Conservation (phyloP, 2,888 invertebrate genomes). For the Herminia tarsipennalis region DNA sequence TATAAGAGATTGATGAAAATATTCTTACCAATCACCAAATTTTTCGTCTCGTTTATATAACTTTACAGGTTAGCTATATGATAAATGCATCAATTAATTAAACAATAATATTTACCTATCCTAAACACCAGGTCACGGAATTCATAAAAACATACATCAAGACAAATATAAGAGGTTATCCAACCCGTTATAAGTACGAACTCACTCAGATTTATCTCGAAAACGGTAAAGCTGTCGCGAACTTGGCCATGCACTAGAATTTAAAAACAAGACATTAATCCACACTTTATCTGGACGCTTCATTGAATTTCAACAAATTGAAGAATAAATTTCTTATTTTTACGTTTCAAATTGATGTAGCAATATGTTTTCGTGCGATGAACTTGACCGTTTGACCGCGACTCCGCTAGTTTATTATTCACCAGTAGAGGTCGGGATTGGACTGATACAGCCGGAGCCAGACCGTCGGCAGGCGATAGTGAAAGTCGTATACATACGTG, state of each 20-base stretch:
- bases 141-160: no score
- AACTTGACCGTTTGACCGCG: constrained; percentile 13
- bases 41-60: no score
- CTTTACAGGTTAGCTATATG: no score
- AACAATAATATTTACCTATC: no score
- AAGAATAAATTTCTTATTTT: no score
- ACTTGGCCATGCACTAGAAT: constrained; percentile 8
- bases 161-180: no score
- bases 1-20: no score
- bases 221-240: constrained; percentile 20
- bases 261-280: no score
- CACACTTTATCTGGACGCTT: constrained; percentile 22
- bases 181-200: not conserved
- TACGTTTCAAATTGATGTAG: constrained; percentile 3
- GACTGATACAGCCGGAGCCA: not conserved
- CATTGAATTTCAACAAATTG: not conserved
- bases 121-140: no score
- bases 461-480: constrained; percentile 1
- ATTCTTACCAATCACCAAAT: no score
- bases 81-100: no score
- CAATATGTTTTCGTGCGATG: constrained; percentile 1
- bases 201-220: not conserved
- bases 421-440: not conserved
- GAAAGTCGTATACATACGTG: not conserved
- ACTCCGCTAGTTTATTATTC: constrained; percentile 9